These are phyloP conservation scores for Bujurquina vittata DNA, from an alignment of 2,113 vertebrate genomes.

Conservation along the genomic window DNA sequence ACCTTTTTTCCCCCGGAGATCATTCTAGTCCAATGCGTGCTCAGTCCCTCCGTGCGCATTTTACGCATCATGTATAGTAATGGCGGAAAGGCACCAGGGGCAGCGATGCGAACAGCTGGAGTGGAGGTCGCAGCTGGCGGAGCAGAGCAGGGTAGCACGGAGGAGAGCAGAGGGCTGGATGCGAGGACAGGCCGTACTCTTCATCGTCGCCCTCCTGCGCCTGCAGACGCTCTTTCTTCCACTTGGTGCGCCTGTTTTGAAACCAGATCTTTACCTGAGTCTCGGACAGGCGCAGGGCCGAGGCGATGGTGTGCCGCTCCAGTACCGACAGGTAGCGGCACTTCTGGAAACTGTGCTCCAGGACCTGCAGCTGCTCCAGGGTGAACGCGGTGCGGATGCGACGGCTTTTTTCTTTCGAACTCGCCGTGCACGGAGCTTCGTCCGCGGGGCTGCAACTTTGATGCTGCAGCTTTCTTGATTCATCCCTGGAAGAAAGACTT, in stretches of 20 bases:
- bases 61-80: conserved; percentile 17
- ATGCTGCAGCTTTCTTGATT: background rate
- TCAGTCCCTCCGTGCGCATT: background rate
- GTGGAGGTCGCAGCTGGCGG: conserved; percentile 18
- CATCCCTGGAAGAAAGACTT: background rate
- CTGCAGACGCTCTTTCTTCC: conserved; percentile 79
- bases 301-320: conserved; percentile 77
- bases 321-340: conserved; percentile 81
- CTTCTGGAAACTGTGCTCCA: conserved; percentile 78
- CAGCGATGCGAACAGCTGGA: conserved; percentile 22
- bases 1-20: background rate
- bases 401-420: conserved; percentile 45
- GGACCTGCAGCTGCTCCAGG: conserved; percentile 75
- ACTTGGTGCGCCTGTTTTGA: conserved; percentile 83
- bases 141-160: conserved; percentile 4
- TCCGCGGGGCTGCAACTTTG: background rate
- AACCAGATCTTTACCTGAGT: conserved; percentile 86
- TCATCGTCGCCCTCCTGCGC: conserved; percentile 46
- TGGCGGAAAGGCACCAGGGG: background rate
- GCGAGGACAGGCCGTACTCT: background rate
- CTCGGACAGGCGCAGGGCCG: conserved; percentile 75
- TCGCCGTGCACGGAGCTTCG: background rate
- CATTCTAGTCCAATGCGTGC: background rate
- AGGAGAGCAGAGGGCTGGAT: background rate
- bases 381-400: conserved; percentile 81